Base-by-base conservation (phyloP, 2,797 vertebrate species). In the Sebastes matsubarae region DNA sequence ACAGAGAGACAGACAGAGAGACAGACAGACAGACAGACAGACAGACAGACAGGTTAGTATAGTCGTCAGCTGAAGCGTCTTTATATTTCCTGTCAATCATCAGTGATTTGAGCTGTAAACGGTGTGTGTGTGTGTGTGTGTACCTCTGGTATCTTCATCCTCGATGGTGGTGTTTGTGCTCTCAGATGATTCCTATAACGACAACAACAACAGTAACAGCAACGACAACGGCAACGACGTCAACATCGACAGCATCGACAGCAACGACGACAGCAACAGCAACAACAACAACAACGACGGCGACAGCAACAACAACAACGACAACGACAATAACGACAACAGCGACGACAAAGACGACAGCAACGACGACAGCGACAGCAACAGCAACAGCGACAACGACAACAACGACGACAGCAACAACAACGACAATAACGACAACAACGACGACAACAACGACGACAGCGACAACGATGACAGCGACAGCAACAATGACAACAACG, bases 151-250 rank as follows among this genome's bases (percentile, higher is more conserved):
- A 79, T 99, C 98, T 95, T 99, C 98, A 0, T 99, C 98, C 91
- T 99, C 98, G 0, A 99, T 99, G 80, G 98, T 99, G 72, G 98
- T 99, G 89, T 99, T 99, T 72, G 97, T 98, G 93, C 98, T 99
- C 93, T 99, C 98, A 2, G 98, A 98, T 0, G 98, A 99, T 93
- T 99, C 98, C 98, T 99, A 89, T 61, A 94, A 82, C 52, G 95
- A 95, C 34, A 60, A n/a, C 18, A 18, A 30, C 29, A 0, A 8
- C 29, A 2, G 1, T 2, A 1, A 8, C 0, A 2, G 8, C 6
- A 6, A 6, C 29, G 6, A 30, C 29, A 8, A 1, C 7, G 0
- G 6, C 2, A 0, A 7, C 29, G 2, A 8, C 7, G 1, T n/a
- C n/a, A n/a, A n/a, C n/a, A n/a, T n/a, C n/a, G 3, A 50, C 46